Evolutionary conservation across 2,113 vertebrate species (phyloP).

Genomic region (Cyprinodon tularosa): DNA sequence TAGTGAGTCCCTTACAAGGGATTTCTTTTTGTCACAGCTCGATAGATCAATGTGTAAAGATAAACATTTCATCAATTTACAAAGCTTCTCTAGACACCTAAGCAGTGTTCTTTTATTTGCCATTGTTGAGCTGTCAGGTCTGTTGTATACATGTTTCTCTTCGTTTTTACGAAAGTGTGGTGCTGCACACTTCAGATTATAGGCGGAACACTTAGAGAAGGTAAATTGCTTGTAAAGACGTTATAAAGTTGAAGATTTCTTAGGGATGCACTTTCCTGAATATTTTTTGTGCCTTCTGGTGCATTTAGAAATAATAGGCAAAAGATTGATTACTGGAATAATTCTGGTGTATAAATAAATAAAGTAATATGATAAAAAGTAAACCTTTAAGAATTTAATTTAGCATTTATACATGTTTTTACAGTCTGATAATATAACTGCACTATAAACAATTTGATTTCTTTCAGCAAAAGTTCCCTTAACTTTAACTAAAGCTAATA

Average conservation of each 20-base stretch:
- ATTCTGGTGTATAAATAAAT: background rate
- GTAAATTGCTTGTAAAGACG: slow-evolving; percentile 21
- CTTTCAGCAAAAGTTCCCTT: slow-evolving; percentile 3
- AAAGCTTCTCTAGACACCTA: slow-evolving; percentile 87
- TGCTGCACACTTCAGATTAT: slow-evolving; percentile 36
- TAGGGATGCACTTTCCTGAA: background rate
- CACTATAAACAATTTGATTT: background rate
- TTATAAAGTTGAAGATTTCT: background rate
- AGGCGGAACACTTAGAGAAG: slow-evolving; percentile 36
- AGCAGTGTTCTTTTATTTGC: slow-evolving; percentile 92
- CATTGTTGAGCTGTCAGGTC: slow-evolving; percentile 85
- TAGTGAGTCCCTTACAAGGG: slow-evolving; percentile 87
- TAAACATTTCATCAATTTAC: slow-evolving; percentile 93
- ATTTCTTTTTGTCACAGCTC: slow-evolving; percentile 89
- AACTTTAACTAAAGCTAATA: background rate
- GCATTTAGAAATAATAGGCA: slow-evolving; percentile 4
- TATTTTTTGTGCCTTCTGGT: slow-evolving; percentile 3
- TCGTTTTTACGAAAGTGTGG: slow-evolving; percentile 42
- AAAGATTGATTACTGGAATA: background rate
- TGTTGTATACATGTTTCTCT: slow-evolving; percentile 55
- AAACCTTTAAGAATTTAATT: background rate
- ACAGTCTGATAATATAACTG: background rate
- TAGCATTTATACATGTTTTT: background rate
- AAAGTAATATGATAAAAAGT: background rate
- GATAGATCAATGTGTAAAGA: slow-evolving; percentile 91